Base-by-base conservation (phyloP, 2,113 vertebrate species). In the Salvelinus fontinalis region DNA sequence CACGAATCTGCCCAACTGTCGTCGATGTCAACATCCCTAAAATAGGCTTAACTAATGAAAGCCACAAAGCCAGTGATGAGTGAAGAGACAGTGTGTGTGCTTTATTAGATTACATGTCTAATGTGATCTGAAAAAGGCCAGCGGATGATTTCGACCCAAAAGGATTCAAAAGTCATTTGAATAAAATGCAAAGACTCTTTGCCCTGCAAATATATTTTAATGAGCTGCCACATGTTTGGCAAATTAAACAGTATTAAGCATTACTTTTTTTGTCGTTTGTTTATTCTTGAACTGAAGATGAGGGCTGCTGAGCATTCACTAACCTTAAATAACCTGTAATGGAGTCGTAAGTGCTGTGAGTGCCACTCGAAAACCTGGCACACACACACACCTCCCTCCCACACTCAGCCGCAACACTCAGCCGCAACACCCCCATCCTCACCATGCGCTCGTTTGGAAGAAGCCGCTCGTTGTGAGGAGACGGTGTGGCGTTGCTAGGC, bases 401-500 rank as follows among this genome's bases (percentile, higher is more conserved):
- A 12, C 49, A 51, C 49, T 51, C 49, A 51, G 49, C 13, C 13
- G 13, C 48, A 48, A 7, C 44, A 48, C 6, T 48, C 44, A 48
- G 11, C 44, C 6, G 12, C 44, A 48, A 48, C 44, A 48, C 6
- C 6, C 44, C 6, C 6, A 1, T 29, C 29, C 29, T 29, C 29
- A 29, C 29, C 3, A 29, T 29, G 29, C 29, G 29, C 29, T 29
- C 29, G 29, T 29, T 29, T 29, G 71, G 79, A 82, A 75, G 80
- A 81, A 74, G 77, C 81, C 71, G 75, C 82, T 83, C 70, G 54
- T 76, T 18, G 67, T 76, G 77, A 78, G 68, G 81, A 81, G 76
- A 76, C 64, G 3, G 79, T 48, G 71, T 83, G 77, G 83, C 57
- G 86, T 91, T 91, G 89, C 90, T 79, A 88, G 75, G 88, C 69